Percentiles rank a stretch among this genome's conserved stretches.
Conservation (phyloP, 64 coral and sea anemone species). For the Montipora efflorescens region DNA sequence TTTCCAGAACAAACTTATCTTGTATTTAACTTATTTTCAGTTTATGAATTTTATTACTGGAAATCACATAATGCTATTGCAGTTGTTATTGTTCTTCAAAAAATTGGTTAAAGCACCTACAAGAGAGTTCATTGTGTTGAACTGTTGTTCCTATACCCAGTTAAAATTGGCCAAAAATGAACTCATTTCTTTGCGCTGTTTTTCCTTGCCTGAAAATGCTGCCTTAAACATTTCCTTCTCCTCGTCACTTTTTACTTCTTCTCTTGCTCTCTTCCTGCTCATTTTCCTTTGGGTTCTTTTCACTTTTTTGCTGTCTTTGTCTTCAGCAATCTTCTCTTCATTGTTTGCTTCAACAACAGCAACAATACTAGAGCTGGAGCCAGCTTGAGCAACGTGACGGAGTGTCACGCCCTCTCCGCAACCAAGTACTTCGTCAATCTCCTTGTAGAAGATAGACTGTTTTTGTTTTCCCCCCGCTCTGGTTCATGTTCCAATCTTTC, state of each 20-base stretch:
- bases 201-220: neutral
- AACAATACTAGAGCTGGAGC: neutral
- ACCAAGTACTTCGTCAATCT: neutral
- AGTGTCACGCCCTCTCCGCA: neutral
- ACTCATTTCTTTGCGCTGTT: slow-evolving; percentile 12
- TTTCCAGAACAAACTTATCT: neutral
- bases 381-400: too few species aligned
- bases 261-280: slow-evolving; percentile 17
- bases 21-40: neutral
- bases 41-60: neutral
- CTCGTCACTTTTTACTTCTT: neutral
- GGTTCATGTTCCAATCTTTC: neutral
- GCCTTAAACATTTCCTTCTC: slow-evolving; percentile 18
- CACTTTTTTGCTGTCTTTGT: neutral
- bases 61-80: neutral
- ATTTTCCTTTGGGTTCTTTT: slow-evolving; percentile 20
- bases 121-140: slow-evolving; percentile 14
- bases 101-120: slow-evolving; percentile 15
- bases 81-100: neutral
- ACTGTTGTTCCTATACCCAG: neutral
- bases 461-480: slow-evolving; percentile 7
- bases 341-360: neutral
- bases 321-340: neutral
- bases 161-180: slow-evolving; percentile 15
- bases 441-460: slow-evolving; percentile 3